Conservation (phyloP, 2,797 vertebrate genomes). For the Poecilia wingei region DNA sequence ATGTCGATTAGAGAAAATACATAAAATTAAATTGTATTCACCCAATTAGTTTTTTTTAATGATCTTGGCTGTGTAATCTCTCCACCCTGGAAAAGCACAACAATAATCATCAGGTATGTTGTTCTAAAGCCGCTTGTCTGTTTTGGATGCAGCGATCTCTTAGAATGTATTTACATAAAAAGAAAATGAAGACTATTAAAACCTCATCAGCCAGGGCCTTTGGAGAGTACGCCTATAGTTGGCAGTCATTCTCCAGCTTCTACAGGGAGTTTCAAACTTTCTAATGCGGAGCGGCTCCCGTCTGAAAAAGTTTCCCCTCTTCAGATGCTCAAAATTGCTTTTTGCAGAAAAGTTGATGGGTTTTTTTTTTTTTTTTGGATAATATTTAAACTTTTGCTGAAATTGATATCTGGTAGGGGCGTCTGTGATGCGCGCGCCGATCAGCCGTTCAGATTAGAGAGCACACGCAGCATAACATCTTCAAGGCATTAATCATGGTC, state of each 20-base stretch:
- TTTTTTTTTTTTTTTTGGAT: not conserved
- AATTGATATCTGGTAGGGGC: slow-evolving; percentile 45
- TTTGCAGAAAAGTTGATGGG: slow-evolving; percentile 35
- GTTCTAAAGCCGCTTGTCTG: not conserved
- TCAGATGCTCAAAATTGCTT: slow-evolving; percentile 22
- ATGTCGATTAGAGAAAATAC: not conserved
- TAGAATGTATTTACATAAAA: slow-evolving; percentile 4
- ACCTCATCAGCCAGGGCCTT: not conserved
- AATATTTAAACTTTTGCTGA: slow-evolving; percentile 31
- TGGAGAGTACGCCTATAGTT: not conserved
- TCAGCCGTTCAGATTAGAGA: slow-evolving; percentile 60
- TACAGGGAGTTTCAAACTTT: not conserved
- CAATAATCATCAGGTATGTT: not conserved
- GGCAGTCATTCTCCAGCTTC: not conserved
- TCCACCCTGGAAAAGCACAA: not conserved
- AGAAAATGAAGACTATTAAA: not conserved
- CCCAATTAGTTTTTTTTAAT: not conserved
- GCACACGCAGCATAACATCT: slow-evolving; percentile 59
- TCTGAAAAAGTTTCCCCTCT: slow-evolving; percentile 16
- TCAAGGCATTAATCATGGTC: slow-evolving; percentile 73
- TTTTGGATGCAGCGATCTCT: not conserved
- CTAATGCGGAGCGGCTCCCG: not conserved
- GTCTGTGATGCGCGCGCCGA: slow-evolving; percentile 39
- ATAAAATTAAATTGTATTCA: not conserved
- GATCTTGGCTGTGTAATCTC: not conserved